Conservation (phyloP, 35 echinoderm and acorn worm species). For the Chiridota heheva region DNA sequence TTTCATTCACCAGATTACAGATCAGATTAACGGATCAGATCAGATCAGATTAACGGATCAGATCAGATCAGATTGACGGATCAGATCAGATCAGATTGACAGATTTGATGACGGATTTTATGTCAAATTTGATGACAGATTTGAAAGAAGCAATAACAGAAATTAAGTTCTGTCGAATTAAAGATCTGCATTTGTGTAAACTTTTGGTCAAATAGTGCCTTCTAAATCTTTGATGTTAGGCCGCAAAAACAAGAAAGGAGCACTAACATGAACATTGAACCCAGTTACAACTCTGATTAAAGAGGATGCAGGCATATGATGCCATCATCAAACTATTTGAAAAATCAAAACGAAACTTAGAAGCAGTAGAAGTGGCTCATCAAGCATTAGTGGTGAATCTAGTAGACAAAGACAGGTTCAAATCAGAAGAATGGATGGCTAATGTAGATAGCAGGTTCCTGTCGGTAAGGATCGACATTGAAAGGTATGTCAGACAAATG, state of each 20-base stretch:
- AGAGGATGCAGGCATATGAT: slow-evolving; percentile 9
- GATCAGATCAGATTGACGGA: no score
- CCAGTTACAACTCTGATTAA: not conserved
- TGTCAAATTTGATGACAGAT: no score
- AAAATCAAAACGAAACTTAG: not conserved
- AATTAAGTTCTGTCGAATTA: no score
- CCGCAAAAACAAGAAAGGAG: slow-evolving; percentile 24
- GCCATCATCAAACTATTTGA: not conserved
- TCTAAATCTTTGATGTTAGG: not conserved
- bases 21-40: no score
- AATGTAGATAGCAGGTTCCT: slow-evolving; percentile 6
- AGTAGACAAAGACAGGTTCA: not conserved
- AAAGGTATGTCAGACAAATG: not conserved
- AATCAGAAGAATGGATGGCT: slow-evolving; percentile 14
- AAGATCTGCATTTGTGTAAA: no score
- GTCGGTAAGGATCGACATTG: slow-evolving; percentile 3
- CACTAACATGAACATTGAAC: slow-evolving; percentile 1
- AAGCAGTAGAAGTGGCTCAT: not conserved
- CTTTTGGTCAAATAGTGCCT: no score
- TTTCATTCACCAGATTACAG: no score
- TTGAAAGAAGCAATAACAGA: no score
- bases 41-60: no score
- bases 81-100: no score
- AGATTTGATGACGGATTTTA: no score
- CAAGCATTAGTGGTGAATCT: not conserved